Conservation (phyloP, 2,888 invertebrate species). For the Mycogona germanica region DNA sequence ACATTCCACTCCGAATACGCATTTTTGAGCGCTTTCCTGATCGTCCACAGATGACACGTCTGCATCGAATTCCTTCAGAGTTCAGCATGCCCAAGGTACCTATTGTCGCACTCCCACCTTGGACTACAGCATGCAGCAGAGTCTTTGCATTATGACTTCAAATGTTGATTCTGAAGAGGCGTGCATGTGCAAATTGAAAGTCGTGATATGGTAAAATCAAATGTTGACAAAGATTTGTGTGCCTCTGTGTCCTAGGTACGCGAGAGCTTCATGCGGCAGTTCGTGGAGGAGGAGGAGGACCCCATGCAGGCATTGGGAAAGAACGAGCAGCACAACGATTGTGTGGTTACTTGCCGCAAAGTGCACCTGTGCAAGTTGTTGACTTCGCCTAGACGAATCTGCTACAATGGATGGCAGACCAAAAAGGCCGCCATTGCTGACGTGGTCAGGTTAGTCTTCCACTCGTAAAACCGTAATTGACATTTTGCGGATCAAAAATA, state of each 20-base stretch:
- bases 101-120: too few species aligned
- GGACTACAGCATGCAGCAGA: too few species aligned
- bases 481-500: too few species aligned
- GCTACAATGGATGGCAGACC: conserved; percentile 17
- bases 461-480: not conserved
- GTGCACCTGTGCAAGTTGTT: conserved; percentile 51
- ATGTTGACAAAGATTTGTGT: too few species aligned
- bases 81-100: conserved; percentile 39
- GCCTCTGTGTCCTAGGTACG: conserved; percentile 51
- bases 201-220: too few species aligned
- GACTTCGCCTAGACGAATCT: conserved; percentile 14
- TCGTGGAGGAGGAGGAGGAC: conserved; percentile 57
- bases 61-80: conserved; percentile 81
- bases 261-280: conserved; percentile 98
- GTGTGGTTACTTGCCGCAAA: conserved; percentile 65
- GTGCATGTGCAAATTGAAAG: too few species aligned
- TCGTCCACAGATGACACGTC: conserved; percentile 92
- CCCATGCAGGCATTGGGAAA: conserved; percentile 49
- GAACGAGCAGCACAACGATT: conserved; percentile 51
- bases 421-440: conserved; percentile 19
- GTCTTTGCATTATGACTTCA: too few species aligned
- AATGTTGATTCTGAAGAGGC: too few species aligned
- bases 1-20: conserved; percentile 82
- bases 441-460: conserved; percentile 32
- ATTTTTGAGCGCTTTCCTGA: conserved; percentile 98